A percentile compares a stretch with the other conserved stretches of the same genome.
phyloP scores from a whole-genome alignment of 1,140 invertebrate genomes.

The Bombus picipes region DNA sequence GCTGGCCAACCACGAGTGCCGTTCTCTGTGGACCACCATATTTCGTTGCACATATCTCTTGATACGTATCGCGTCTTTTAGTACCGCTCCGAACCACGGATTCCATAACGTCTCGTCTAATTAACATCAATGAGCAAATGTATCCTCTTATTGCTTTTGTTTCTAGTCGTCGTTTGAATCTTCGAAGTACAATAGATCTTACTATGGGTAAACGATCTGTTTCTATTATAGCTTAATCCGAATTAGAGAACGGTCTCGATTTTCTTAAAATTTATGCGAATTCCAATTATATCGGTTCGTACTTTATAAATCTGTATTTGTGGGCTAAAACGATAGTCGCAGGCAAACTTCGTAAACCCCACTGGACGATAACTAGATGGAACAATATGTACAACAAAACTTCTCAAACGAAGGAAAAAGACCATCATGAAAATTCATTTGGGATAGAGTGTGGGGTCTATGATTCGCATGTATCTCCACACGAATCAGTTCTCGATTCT shows the following conservation, averaged over 20 bases:
- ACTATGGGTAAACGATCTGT: background rate
- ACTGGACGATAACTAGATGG: no score
- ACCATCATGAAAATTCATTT: background rate
- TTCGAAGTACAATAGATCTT: background rate
- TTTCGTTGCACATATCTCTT: constrained; percentile 35
- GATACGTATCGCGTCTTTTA: constrained; percentile 19
- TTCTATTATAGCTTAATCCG: background rate
- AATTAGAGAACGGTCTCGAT: background rate
- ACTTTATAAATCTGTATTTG: background rate
- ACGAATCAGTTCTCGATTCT: background rate
- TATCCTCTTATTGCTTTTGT: no score
- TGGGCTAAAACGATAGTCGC: background rate
- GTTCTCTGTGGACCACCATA: constrained; percentile 10
- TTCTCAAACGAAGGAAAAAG: background rate
- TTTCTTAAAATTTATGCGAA: background rate
- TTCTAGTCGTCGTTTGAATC: background rate
- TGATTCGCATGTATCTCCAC: background rate
- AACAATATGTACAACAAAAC: no score
- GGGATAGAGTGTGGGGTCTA: background rate
- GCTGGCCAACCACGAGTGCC: constrained; percentile 48
- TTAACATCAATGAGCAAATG: background rate
- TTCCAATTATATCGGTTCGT: background rate
- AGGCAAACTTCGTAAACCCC: background rate
- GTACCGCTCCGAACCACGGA: no score
- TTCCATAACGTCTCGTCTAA: background rate